Evolutionary conservation across 2,888 invertebrate genomes (phyloP).

Genomic region (Phorcus lineatus): DNA sequence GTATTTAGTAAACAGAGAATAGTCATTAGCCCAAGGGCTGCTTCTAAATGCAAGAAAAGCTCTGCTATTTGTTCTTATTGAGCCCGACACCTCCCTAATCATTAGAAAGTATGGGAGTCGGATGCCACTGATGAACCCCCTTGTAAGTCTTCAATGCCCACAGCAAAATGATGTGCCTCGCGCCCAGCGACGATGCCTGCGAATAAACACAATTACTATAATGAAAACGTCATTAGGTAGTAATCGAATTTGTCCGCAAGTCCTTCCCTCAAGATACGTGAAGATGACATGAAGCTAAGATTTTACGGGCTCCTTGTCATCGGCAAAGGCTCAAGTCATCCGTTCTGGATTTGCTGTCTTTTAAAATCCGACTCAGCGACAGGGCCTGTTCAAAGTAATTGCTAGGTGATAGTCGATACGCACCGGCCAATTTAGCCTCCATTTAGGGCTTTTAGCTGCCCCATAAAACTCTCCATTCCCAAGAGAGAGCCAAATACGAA

Average conservation of each 20-base stretch:
- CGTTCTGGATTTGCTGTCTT: conserved; percentile 14
- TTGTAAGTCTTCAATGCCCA: conserved; percentile 18
- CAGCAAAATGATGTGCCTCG: conserved; percentile 19
- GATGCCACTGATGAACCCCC: conserved; percentile 18
- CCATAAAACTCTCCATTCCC: conserved; percentile 47
- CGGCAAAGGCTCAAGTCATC: conserved; percentile 20
- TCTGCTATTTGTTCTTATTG: conserved; percentile 19
- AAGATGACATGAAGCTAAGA: conserved; percentile 16
- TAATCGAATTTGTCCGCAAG: conserved; percentile 41
- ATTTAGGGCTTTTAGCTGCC: conserved; percentile 53
- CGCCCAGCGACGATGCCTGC: conserved; percentile 28
- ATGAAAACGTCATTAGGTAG: conserved; percentile 44
- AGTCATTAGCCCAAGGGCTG: neutral
- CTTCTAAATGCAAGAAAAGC: conserved; percentile 12
- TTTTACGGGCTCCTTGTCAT: conserved; percentile 23
- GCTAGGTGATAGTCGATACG: conserved; percentile 41
- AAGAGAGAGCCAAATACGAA: conserved; percentile 30
- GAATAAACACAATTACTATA: conserved; percentile 49
- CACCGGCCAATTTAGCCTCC: conserved; percentile 50
- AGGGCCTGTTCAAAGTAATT: conserved; percentile 30
- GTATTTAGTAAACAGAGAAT: conserved; percentile 22
- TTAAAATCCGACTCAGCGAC: conserved; percentile 18
- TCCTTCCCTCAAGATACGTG: conserved; percentile 17
- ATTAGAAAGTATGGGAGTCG: conserved; percentile 23
- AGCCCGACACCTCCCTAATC: conserved; percentile 22